Conservation (phyloP, 2,888 invertebrate genomes). For the Antheraea yamamai region DNA sequence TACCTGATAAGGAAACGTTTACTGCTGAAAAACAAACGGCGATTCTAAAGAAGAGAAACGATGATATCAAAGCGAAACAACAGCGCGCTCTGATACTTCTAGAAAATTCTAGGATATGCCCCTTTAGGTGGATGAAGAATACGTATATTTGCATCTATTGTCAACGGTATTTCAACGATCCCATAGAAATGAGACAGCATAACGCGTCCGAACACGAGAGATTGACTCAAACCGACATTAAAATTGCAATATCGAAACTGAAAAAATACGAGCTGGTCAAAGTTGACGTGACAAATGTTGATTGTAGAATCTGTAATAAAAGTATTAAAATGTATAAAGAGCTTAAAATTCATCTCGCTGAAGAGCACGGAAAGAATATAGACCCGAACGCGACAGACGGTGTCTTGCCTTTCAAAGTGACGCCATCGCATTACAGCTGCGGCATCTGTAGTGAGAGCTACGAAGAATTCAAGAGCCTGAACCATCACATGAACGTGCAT, state of each 20-base stretch:
- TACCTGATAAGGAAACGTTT: conserved; percentile 26
- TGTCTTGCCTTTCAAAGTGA: conserved; percentile 64
- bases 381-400: conserved; percentile 54
- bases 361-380: conserved; percentile 53
- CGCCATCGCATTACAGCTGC: conserved; percentile 54
- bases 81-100: conserved; percentile 55
- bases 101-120: conserved; percentile 63
- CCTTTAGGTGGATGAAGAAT: conserved; percentile 72
- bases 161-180: conserved; percentile 58
- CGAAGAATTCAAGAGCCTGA: conserved; percentile 64
- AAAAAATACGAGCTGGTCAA: conserved; percentile 68
- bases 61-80: conserved; percentile 54
- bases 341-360: conserved; percentile 59
- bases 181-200: conserved; percentile 54
- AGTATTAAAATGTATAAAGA: conserved; percentile 42
- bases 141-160: conserved; percentile 68
- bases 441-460: conserved; percentile 57
- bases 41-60: conserved; percentile 37
- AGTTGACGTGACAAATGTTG: conserved; percentile 62
- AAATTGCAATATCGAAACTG: conserved; percentile 49
- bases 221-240: conserved; percentile 43
- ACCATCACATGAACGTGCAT: conserved; percentile 76
- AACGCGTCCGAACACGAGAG: conserved; percentile 42
- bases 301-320: conserved; percentile 61
- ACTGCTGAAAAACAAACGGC: neutral